Evolutionary conservation across 2,888 invertebrate species (phyloP).

Genomic region (Rhimphoctona megacephalus): DNA sequence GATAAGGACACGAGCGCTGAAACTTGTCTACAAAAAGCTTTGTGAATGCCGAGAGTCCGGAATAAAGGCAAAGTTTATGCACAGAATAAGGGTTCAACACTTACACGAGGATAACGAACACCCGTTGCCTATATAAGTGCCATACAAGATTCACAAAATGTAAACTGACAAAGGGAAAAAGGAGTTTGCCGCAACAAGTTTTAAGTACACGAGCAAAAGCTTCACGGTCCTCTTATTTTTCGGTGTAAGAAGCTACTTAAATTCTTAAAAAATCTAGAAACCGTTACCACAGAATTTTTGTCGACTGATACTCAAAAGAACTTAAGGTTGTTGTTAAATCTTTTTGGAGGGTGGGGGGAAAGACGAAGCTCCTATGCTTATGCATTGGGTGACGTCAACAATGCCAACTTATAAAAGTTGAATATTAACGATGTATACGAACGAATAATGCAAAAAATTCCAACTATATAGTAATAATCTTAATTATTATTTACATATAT

Average conservation of each 20-base stretch:
- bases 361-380: no score
- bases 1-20: conserved; percentile 25
- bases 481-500: no score
- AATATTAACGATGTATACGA: no score
- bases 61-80: conserved; percentile 50
- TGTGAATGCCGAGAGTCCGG: conserved; percentile 16
- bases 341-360: no score
- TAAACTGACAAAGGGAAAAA: conserved; percentile 65
- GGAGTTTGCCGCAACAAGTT: conserved; percentile 72
- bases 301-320: background rate
- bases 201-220: conserved; percentile 70
- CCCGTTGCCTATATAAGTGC: conserved; percentile 40
- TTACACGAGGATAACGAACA: conserved; percentile 21
- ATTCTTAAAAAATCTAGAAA: conserved; percentile 15
- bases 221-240: conserved; percentile 23
- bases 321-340: no score
- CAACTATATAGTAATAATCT: no score
- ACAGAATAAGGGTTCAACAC: conserved; percentile 42
- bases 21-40: conserved; percentile 41
- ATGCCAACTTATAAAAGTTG: no score
- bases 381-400: no score
- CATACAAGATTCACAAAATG: conserved; percentile 39
- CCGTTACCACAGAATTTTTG: background rate
- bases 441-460: no score
- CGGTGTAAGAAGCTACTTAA: conserved; percentile 37